Base-by-base conservation (phyloP, 2,797 vertebrate species). In the Anisognathus igniventris region DNA sequence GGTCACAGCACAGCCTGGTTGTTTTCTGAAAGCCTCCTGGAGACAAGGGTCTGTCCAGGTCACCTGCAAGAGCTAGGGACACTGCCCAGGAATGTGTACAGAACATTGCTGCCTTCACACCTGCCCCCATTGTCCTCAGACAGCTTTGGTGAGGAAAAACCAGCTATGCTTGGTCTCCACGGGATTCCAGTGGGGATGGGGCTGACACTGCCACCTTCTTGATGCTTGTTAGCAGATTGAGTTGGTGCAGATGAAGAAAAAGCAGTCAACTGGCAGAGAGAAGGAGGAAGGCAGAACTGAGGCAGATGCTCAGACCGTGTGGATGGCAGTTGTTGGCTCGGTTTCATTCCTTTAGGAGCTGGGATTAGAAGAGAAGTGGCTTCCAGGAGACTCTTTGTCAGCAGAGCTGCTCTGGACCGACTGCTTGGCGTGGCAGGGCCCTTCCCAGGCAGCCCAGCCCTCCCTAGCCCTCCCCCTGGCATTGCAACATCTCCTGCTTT, bases 401-500 rank as follows among this genome's bases (percentile, higher is more conserved):
- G 72, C 25, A 48, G 39, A 90, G 70, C 11, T 0, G 0, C 56
- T 90, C 87, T 0, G 0, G 65, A 75, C 35, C 1, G 23, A 15
- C 24, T 82, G 24, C 31, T 88, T 74, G 51, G 60, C 0, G 0
- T 64, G 35, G 42, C 50, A 61, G 68, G 24, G 66, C 86, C 50
- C 40, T 75, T 35, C 50, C 54, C 27, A 61, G 70, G 77, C 81
- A 87, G 93, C 23, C 51, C 81, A 82, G 67, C 87, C 94, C 85
- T 93, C 57, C 23, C 51, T 78, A 82, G 67, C 87, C 94, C 85
- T 93, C 57, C 91, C 92, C 81, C 87, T 27, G 6, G 60, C 90
- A 79, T 97, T 95, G 94, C 96, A 96, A 96, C 91, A 92, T 64
- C 76, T 90, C 58, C 60, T 0, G 7, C 70, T 94, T 93, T 94